A percentile compares a stretch with the other conserved stretches of the same genome.
These are phyloP conservation scores for Paramisgurnus dabryanus DNA, from an alignment of 2,113 vertebrate species.

Conservation along the genomic window DNA sequence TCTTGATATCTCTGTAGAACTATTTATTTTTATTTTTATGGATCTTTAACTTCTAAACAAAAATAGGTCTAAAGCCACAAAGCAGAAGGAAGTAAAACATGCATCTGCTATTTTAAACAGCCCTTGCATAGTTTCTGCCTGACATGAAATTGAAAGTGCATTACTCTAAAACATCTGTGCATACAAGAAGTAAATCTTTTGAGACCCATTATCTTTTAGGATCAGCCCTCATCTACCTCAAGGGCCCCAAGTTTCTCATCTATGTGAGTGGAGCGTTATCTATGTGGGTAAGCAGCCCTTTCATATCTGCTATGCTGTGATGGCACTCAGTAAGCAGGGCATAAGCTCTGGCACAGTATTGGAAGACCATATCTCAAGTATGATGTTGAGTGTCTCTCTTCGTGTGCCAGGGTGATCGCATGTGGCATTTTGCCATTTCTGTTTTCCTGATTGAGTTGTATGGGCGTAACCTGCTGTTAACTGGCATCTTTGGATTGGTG, in stretches of 20 bases:
- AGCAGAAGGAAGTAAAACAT: not conserved
- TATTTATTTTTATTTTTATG: not conserved
- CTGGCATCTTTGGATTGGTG: constrained; percentile 74
- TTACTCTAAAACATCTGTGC: not conserved
- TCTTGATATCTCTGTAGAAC: too few relatives aligned
- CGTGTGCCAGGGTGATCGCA: constrained; percentile 72
- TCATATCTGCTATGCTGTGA: constrained; percentile 21
- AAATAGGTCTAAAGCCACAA: not conserved
- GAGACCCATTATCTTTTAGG: constrained; percentile 54
- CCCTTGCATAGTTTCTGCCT: not conserved
- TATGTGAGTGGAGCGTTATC: constrained; percentile 78
- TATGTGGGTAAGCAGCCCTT: constrained; percentile 75
- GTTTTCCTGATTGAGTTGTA: constrained; percentile 78
- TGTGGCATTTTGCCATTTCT: constrained; percentile 79
- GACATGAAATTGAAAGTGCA: not conserved
- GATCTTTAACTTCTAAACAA: not conserved
- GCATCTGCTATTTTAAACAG: too few relatives aligned
- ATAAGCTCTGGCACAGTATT: not conserved
- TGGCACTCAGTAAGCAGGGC: not conserved
- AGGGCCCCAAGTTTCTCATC: constrained; percentile 76
- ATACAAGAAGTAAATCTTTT: not conserved
- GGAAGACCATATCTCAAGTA: not conserved
- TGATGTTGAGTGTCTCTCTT: constrained; percentile 19
- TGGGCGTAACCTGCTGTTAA: constrained; percentile 72
- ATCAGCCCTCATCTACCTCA: constrained; percentile 71